Conservation (phyloP, 2,797 vertebrate genomes). For the Danio albolineatus region DNA sequence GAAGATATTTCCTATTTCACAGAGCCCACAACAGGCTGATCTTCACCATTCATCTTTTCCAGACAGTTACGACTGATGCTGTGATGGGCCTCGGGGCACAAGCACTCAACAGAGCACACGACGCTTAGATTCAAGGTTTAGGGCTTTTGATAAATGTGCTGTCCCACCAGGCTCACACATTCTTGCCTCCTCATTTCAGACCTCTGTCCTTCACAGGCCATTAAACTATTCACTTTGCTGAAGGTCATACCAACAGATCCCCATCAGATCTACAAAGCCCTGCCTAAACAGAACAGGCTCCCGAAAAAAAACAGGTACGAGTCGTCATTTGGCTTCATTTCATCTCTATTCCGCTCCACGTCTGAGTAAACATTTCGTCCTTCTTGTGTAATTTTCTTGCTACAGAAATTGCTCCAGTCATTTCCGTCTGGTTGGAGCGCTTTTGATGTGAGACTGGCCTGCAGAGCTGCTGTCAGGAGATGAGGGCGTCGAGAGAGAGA, state of each 20-base stretch:
- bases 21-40: conserved; percentile 17
- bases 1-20: conserved; percentile 11
- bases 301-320: background rate
- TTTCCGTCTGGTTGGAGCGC: conserved; percentile 34
- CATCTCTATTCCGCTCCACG: conserved; percentile 45
- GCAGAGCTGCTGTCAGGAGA: conserved; percentile 24
- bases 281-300: conserved; percentile 25
- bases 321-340: conserved; percentile 41
- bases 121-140: conserved; percentile 58
- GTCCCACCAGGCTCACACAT: conserved; percentile 52
- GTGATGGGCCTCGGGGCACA: conserved; percentile 14
- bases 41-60: conserved; percentile 14
- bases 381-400: conserved; percentile 27
- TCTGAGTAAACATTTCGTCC: conserved; percentile 47
- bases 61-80: conserved; percentile 9
- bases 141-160: conserved; percentile 56
- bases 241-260: conserved; percentile 56
- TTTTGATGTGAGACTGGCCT: conserved; percentile 41
- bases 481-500: background rate
- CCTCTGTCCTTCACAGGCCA: conserved; percentile 63
- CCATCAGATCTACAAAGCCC: conserved; percentile 55
- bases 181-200: conserved; percentile 58
- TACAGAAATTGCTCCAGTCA: conserved; percentile 44
- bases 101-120: conserved; percentile 16
- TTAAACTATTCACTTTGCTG: conserved; percentile 59